Evolutionary conservation across 2,797 vertebrate species (phyloP), one percentile per base, ranked within the genome.

Genomic region (Orientallactaga sibirica): DNA sequence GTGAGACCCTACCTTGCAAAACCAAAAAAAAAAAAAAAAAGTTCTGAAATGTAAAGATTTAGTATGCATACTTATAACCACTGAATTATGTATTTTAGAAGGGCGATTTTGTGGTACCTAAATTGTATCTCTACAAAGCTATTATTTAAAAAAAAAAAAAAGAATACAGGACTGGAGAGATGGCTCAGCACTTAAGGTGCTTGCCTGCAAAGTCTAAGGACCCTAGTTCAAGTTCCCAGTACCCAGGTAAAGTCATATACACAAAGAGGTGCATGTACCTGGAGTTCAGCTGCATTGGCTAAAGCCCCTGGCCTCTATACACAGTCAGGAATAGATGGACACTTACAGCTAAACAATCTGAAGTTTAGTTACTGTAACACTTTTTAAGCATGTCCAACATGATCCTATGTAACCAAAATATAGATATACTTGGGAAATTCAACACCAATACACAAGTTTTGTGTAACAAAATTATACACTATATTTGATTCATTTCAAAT

Each of bases 21-120:
- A n/a, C n/a, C n/a, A n/a, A n/a, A n/a, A n/a, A n/a, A n/a, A n/a
- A n/a, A n/a, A n/a, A n/a, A 15, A 64, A 64, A 80, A 88, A 22
- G 8, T 88, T 79, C 67, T 79, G 77, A 86, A 83, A 90, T 67
- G 77, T 29, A 86, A 84, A 80, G 48, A 90, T 58, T 58, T 58
- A 58, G 55, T 3, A 58, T 58, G 15, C 12, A 58, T 52, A 55
- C 11, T 68, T 81, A 78, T 37, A 90, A 66, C 20, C 66, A 81
- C 20, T n/a, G 2, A 92, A 61, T 14, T 82, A 5, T 48, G 48
- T 5, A 33, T 0, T 29, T 77, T 12, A 70, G 58, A 82, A 84
- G 10, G 22, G 22, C 85, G n/a, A 66, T 29, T 61, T 89, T 74
- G 91, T 25, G 11, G 6, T 81, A 75, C 61, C 41, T 73, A n/a